Evolutionary conservation across 2,797 vertebrate genomes (phyloP), one percentile per base, ranked within the genome.

Genomic region (Adelosebastes latens): DNA sequence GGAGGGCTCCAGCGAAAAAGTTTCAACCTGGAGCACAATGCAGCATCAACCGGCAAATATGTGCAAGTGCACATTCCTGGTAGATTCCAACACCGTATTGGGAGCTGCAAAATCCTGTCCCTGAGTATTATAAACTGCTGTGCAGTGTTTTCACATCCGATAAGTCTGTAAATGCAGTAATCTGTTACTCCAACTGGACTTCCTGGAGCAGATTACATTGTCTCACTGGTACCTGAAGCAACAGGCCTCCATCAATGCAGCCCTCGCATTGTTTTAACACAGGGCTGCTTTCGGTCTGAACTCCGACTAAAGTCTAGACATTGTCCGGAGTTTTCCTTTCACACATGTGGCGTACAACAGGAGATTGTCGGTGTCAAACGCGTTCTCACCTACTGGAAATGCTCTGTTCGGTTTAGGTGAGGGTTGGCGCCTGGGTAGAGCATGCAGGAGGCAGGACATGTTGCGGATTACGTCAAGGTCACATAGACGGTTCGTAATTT

Each of bases 181-280:
- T 36, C 31, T 53, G 31, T 63, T 63, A 63, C 46, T 34, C 22
- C 59, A n/a, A 25, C 60, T 34, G 64, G 36, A 60, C 52, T 59
- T 63, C 60, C 67, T 55, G 42, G 10, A 22, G 29, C 32, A 39
- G 71, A 80, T 80, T 71, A 58, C 76, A 72, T 78, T 64, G 76
- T 78, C n/a, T 64, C 7, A 67, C 31, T 52, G 52, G 24, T 61
- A 73, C 22, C 24, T 78, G 66, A 31, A 55, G 46, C 60, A 74
- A 73, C 71, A 73, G 11, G 42, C 8, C 22, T 31, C 34, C 53
- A 42, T 36, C 34, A 24, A 7, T 27, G 27, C 36, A 52, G 20
- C 32, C 31, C 7, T 9, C 22, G 9, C 58, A 61, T 69, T 77
- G 42, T 77, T 72, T 69, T 11, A 62, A 62, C 7, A 12, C 14